phyloP scores from a whole-genome alignment of 2,113 vertebrate species.

The Sterna hirundo region DNA sequence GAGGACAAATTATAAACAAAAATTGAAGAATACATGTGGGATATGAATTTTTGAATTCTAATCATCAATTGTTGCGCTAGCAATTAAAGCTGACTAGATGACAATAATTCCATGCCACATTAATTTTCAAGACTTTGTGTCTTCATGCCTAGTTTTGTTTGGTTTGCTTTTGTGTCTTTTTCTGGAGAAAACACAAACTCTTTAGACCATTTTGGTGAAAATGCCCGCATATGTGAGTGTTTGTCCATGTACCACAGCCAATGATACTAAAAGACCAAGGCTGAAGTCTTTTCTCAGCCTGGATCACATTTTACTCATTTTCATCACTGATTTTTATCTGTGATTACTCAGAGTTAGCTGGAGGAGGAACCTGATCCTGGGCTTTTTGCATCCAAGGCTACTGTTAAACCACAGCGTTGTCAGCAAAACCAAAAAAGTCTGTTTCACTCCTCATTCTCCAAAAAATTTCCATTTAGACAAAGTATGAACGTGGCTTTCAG shows the following conservation, averaged over 20 bases:
- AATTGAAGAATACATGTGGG: constrained; percentile 41
- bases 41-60: constrained; percentile 55
- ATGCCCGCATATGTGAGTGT: background rate
- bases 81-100: constrained; percentile 39
- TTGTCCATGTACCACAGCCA: background rate
- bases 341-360: background rate
- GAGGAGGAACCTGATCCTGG: background rate
- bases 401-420: background rate
- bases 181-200: background rate
- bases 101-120: constrained; percentile 3
- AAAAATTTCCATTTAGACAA: background rate
- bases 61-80: constrained; percentile 31
- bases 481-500: background rate
- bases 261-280: background rate
- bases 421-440: background rate
- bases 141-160: background rate
- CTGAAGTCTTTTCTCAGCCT: background rate
- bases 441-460: background rate
- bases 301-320: background rate
- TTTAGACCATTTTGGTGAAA: background rate
- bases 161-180: background rate
- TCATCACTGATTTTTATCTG: background rate
- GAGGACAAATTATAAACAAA: constrained; percentile 63
- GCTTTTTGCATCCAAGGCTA: background rate
- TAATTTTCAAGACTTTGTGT: background rate